Evolutionary conservation across 2,888 invertebrate genomes (phyloP).

Genomic region (Zaprionus lineosus): DNA sequence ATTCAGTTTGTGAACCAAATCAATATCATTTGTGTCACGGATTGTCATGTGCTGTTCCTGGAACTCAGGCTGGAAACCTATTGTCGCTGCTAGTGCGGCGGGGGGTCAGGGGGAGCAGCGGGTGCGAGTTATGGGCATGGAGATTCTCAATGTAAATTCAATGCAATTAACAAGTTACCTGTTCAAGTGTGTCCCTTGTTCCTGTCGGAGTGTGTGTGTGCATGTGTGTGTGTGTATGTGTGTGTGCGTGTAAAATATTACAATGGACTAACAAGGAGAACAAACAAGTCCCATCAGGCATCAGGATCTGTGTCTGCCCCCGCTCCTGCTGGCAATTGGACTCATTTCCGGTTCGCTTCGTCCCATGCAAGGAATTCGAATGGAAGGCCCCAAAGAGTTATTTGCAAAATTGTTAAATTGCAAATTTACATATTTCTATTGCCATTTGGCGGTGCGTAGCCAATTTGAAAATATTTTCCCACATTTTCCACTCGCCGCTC

Average conservation of each 20-base stretch:
- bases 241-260: constrained; percentile 36
- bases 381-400: background rate
- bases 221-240: background rate
- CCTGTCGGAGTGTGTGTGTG: background rate
- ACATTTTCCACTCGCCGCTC: too few relatives aligned
- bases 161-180: constrained; percentile 42
- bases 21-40: constrained; percentile 57
- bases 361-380: constrained; percentile 18
- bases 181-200: background rate
- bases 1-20: constrained; percentile 55
- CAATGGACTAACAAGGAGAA: too few relatives aligned
- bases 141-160: constrained; percentile 1
- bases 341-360: constrained; percentile 36
- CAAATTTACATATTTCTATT: constrained; percentile 29
- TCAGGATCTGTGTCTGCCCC: too few relatives aligned
- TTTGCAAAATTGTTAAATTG: constrained; percentile 7
- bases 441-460: constrained; percentile 39
- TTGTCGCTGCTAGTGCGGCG: too few relatives aligned
- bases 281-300: too few relatives aligned
- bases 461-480: constrained; percentile 50
- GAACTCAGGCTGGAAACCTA: too few relatives aligned
- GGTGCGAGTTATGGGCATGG: too few relatives aligned
- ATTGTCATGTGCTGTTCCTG: constrained; percentile 29
- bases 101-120: too few relatives aligned
- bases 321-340: constrained; percentile 27